A percentile compares a stretch with the other conserved stretches of the same genome.
Evolutionary conservation across 2,888 invertebrate genomes (phyloP).

Genomic region (Brassicogethes aeneus): DNA sequence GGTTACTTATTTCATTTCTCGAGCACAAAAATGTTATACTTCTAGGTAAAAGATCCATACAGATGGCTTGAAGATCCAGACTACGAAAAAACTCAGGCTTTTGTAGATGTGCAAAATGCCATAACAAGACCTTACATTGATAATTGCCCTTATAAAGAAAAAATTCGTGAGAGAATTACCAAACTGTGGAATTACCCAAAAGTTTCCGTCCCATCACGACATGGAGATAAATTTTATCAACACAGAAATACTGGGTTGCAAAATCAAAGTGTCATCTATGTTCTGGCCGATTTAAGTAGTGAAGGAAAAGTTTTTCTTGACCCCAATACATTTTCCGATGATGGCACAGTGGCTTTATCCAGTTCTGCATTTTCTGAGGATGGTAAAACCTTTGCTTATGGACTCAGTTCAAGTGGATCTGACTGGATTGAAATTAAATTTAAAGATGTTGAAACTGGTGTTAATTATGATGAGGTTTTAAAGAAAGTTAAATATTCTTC

Average conservation of each 20-base stretch:
- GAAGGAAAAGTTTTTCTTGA: slow-evolving; percentile 86
- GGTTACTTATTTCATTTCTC: background rate
- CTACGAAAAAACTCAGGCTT: slow-evolving; percentile 79
- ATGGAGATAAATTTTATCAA: slow-evolving; percentile 84
- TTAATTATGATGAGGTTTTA: slow-evolving; percentile 83
- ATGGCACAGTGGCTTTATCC: slow-evolving; percentile 79
- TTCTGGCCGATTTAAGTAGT: slow-evolving; percentile 64
- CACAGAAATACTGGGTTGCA: slow-evolving; percentile 87
- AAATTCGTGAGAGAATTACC: slow-evolving; percentile 70
- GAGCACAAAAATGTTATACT: slow-evolving; percentile 4
- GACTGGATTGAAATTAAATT: slow-evolving; percentile 93
- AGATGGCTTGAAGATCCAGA: slow-evolving; percentile 97
- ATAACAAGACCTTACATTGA: slow-evolving; percentile 80
- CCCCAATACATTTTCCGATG: slow-evolving; percentile 84
- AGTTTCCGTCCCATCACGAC: slow-evolving; percentile 75
- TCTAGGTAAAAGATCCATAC: slow-evolving; percentile 80
- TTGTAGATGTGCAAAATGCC: slow-evolving; percentile 84
- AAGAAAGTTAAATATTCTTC: slow-evolving; percentile 87
- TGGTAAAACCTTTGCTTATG: slow-evolving; percentile 84
- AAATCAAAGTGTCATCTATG: slow-evolving; percentile 93
- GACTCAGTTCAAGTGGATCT: slow-evolving; percentile 85
- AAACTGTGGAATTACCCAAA: slow-evolving; percentile 96
- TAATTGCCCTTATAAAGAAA: slow-evolving; percentile 61
- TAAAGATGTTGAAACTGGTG: slow-evolving; percentile 65
- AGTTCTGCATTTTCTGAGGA: slow-evolving; percentile 79